Evolutionary conservation across 2,797 vertebrate species (phyloP).

Genomic region (Sebastes steindachneri): DNA sequence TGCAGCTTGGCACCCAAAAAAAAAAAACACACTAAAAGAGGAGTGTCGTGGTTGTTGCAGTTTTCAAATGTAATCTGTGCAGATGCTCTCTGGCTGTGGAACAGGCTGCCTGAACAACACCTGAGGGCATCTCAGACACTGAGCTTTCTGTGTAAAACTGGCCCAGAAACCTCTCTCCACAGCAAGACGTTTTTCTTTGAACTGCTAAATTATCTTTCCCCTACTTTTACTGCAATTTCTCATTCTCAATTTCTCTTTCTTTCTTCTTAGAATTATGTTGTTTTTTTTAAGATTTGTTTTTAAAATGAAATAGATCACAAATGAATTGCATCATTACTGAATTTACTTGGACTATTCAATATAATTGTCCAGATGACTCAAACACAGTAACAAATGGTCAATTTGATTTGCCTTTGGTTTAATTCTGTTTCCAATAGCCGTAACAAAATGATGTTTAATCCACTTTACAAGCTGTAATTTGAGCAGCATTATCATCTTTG

Average conservation of each 20-base stretch:
- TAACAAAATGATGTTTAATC: conserved; percentile 46
- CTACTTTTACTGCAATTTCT: not conserved
- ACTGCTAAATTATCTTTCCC: not conserved
- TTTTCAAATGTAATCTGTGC: conserved; percentile 17
- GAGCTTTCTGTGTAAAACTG: not conserved
- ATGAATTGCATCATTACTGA: conserved; percentile 29
- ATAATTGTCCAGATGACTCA: conserved; percentile 10
- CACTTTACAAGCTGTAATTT: conserved; percentile 39
- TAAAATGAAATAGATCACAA: conserved; percentile 28
- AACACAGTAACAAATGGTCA: conserved; percentile 24
- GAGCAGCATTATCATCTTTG: conserved; percentile 12
- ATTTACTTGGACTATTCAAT: conserved; percentile 16
- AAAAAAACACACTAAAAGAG: not conserved
- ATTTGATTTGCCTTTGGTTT: conserved; percentile 31
- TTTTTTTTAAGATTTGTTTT: conserved; percentile 33
- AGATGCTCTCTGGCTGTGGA: not conserved
- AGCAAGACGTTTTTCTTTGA: not conserved
- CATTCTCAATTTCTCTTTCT: not conserved
- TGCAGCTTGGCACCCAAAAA: not conserved
- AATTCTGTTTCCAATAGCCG: conserved; percentile 19
- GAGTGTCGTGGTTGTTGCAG: not conserved
- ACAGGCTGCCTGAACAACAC: not conserved
- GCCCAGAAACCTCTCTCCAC: not conserved
- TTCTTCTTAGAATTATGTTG: not conserved
- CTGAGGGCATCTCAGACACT: not conserved